phyloP scores from a whole-genome alignment of 2,888 invertebrate genomes.

The Drosophila kanekoi region DNA sequence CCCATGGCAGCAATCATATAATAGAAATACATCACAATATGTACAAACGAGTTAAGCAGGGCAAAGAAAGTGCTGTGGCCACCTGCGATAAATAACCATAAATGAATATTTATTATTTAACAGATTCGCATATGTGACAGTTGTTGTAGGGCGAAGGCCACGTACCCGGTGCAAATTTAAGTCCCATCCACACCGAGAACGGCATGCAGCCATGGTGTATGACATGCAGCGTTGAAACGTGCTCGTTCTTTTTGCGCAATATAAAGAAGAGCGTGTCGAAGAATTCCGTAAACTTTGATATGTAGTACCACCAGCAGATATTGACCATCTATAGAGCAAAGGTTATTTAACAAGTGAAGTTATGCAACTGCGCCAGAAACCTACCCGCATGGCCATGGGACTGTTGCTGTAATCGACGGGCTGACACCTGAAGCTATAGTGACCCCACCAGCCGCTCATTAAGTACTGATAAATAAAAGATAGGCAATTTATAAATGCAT shows the following conservation, averaged over 20 bases:
- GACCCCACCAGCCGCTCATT: slow-evolving; percentile 91
- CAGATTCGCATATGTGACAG: not conserved
- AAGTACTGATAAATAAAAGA: slow-evolving; percentile 86
- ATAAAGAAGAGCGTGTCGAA: slow-evolving; percentile 99
- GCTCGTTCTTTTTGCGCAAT: slow-evolving; percentile 96
- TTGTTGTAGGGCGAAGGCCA: not conserved
- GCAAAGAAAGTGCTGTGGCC: slow-evolving; percentile 99
- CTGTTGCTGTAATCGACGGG: slow-evolving; percentile 93
- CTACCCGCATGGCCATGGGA: slow-evolving; percentile 90
- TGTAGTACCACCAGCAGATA: slow-evolving; percentile 98
- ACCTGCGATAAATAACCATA: slow-evolving; percentile 87
- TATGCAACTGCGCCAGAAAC: slow-evolving; percentile 62
- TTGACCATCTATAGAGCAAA: slow-evolving; percentile 90
- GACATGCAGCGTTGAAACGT: slow-evolving; percentile 97
- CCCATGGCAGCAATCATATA: slow-evolving; percentile 98
- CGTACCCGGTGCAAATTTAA: slow-evolving; percentile 96
- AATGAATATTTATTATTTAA: slow-evolving; percentile 2
- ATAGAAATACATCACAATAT: slow-evolving; percentile 98
- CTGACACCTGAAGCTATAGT: slow-evolving; percentile 93
- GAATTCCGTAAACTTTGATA: slow-evolving; percentile 98
- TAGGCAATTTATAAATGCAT: not conserved
- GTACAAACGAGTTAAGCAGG: slow-evolving; percentile 96
- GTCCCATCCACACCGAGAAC: slow-evolving; percentile 97
- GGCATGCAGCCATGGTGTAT: slow-evolving; percentile 99
- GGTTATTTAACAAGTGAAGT: not conserved